A percentile compares a stretch with the other conserved stretches of the same genome.
Evolutionary conservation across 92 coral and sea anemone genomes (phyloP).

Genomic region (Phenganax marumi): DNA sequence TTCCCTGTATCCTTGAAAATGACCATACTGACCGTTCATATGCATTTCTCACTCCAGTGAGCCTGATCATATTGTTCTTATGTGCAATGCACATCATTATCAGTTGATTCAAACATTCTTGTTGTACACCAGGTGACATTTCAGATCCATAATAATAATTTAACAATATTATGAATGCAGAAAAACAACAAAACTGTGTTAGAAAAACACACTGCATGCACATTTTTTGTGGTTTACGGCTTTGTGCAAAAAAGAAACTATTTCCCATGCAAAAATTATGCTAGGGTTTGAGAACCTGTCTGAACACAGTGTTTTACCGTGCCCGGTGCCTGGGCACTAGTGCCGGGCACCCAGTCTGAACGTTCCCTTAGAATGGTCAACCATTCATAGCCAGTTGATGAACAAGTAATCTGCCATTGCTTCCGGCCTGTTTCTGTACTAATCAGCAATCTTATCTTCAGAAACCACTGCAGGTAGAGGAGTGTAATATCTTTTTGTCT

Average conservation of each 20-base stretch:
- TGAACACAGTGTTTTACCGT: conserved; percentile 46
- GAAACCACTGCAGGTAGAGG: too few species aligned
- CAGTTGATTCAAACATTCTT: neutral
- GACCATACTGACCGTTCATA: conserved; percentile 22
- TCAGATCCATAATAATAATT: conserved; percentile 16
- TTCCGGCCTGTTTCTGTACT: too few species aligned
- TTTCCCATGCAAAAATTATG: conserved; percentile 1
- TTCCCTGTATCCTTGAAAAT: conserved; percentile 33
- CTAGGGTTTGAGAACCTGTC: conserved; percentile 15
- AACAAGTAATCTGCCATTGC: too few species aligned
- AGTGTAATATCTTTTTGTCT: too few species aligned
- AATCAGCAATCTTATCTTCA: too few species aligned
- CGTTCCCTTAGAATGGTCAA: too few species aligned
- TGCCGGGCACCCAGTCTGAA: conserved; percentile 41
- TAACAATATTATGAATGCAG: neutral
- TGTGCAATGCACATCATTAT: conserved; percentile 7
- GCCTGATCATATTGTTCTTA: neutral
- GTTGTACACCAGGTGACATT: conserved; percentile 6
- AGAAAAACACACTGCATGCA: conserved; percentile 22
- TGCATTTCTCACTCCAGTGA: conserved; percentile 6
- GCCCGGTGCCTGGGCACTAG: conserved; percentile 54
- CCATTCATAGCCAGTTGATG: too few species aligned
- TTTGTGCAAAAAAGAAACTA: neutral
- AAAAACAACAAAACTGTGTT: neutral
- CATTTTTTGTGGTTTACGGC: conserved; percentile 13